A percentile compares a stretch with the other conserved stretches of the same genome.
Conservation (phyloP, 2,113 vertebrate species). For the Bucco capensis region DNA sequence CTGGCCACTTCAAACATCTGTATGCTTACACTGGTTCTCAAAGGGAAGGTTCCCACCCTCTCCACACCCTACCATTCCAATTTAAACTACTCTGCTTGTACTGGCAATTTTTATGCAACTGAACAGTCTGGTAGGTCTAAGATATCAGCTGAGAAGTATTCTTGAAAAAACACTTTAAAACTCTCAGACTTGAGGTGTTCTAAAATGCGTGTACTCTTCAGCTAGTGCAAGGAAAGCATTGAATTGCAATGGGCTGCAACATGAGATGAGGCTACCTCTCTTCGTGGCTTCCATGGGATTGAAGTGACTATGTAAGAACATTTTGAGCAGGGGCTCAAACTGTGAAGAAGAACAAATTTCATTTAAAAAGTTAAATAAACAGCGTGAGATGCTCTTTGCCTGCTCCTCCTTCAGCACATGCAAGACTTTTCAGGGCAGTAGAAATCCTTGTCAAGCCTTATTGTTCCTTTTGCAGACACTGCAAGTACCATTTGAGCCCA, state of each 20-base stretch:
- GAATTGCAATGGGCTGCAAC: neutral
- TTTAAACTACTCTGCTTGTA: neutral
- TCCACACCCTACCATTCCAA: neutral
- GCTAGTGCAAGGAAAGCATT: neutral
- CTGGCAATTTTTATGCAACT: neutral
- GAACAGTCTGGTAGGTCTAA: neutral
- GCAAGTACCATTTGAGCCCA: neutral
- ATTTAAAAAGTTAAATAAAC: neutral
- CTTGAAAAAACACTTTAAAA: neutral
- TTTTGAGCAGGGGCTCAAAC: neutral
- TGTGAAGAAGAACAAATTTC: neutral
- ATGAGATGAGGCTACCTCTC: neutral
- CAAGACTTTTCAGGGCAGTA: neutral
- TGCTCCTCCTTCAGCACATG: neutral
- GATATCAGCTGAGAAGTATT: neutral
- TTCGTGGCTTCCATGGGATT: neutral
- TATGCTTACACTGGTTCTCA: neutral
- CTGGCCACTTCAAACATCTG: neutral
- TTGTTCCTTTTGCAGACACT: neutral
- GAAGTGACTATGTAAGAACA: neutral
- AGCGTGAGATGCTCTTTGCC: neutral
- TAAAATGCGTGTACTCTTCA: neutral
- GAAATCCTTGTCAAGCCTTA: neutral
- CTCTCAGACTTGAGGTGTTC: neutral
- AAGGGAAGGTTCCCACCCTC: neutral